These are phyloP conservation scores for Mesorhabditis spiculigera DNA, from an alignment of 2,888 invertebrate genomes.

Conservation along the genomic window DNA sequence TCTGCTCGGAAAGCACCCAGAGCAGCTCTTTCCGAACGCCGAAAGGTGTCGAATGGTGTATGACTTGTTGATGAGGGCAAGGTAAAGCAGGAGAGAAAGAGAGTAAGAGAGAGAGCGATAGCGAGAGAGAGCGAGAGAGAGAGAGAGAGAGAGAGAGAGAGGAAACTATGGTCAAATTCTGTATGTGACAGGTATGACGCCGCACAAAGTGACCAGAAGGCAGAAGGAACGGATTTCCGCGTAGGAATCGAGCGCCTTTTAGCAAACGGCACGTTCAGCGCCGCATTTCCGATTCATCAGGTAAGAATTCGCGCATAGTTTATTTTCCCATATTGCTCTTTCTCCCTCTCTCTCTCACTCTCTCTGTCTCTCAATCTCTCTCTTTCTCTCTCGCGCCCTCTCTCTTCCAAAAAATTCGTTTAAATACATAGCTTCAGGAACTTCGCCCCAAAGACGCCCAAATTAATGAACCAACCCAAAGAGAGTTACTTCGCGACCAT, in stretches of 20 bases:
- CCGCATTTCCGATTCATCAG: slow-evolving; percentile 84
- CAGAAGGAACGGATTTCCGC: slow-evolving; percentile 17
- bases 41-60: slow-evolving; percentile 84
- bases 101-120: background rate
- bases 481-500: slow-evolving; percentile 79
- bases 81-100: slow-evolving; percentile 8
- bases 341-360: too few relatives aligned
- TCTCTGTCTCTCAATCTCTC: too few relatives aligned
- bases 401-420: too few relatives aligned
- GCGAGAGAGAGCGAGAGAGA: background rate
- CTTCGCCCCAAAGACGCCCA: slow-evolving; percentile 14
- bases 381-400: too few relatives aligned
- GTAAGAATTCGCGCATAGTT: background rate
- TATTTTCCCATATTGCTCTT: too few relatives aligned
- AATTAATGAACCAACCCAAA: slow-evolving; percentile 15
- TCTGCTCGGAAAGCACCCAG: slow-evolving; percentile 37
- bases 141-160: background rate
- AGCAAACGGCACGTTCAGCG: slow-evolving; percentile 77
- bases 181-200: background rate
- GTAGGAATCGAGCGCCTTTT: slow-evolving; percentile 81
- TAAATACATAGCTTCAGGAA: slow-evolving; percentile 12
- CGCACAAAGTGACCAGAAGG: background rate
- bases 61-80: slow-evolving; percentile 72
- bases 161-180: too few relatives aligned
- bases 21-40: slow-evolving; percentile 74